Evolutionary conservation across 2,797 vertebrate genomes (phyloP).

Genomic region (Takifugu rubripes): DNA sequence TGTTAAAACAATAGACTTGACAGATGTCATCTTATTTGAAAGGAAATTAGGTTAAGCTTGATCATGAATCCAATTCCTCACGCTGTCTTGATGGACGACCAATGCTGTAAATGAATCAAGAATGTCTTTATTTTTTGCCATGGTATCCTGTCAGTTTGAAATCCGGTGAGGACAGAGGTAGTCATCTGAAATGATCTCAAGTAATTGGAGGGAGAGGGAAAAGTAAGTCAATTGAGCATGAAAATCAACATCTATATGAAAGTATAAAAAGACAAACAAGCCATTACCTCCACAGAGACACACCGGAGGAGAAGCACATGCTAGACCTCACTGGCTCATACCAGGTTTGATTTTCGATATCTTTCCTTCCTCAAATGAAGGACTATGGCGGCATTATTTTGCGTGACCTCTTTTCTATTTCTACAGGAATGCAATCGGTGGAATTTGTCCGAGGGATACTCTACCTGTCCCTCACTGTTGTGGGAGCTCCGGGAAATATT

Average conservation of each 20-base stretch:
- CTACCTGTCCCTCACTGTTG: constrained; percentile 65
- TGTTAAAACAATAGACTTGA: too few relatives aligned
- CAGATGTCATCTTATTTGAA: too few relatives aligned
- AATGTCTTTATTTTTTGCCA: too few relatives aligned
- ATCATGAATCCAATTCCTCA: constrained; percentile 24
- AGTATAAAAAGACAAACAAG: constrained; percentile 64
- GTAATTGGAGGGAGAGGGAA: constrained; percentile 69
- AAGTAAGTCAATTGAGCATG: constrained; percentile 63
- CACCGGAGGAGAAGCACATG: constrained; percentile 23
- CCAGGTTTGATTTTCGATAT: constrained; percentile 28
- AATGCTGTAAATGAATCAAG: constrained; percentile 12
- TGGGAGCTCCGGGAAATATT: constrained; percentile 70
- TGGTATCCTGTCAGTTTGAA: too few relatives aligned
- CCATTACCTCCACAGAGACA: constrained; percentile 21
- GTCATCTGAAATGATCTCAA: constrained; percentile 72
- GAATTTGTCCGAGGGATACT: constrained; percentile 63
- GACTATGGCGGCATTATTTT: neutral
- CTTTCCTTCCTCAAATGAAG: neutral
- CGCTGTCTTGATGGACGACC: constrained; percentile 28
- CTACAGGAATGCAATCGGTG: constrained; percentile 58
- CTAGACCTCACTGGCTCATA: constrained; percentile 10
- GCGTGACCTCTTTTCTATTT: neutral
- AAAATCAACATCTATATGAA: constrained; percentile 44
- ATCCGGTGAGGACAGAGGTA: constrained; percentile 48
- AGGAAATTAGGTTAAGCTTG: constrained; percentile 5